Evolutionary conservation across 2,797 vertebrate species (phyloP).

Genomic region (Falco berigora): DNA sequence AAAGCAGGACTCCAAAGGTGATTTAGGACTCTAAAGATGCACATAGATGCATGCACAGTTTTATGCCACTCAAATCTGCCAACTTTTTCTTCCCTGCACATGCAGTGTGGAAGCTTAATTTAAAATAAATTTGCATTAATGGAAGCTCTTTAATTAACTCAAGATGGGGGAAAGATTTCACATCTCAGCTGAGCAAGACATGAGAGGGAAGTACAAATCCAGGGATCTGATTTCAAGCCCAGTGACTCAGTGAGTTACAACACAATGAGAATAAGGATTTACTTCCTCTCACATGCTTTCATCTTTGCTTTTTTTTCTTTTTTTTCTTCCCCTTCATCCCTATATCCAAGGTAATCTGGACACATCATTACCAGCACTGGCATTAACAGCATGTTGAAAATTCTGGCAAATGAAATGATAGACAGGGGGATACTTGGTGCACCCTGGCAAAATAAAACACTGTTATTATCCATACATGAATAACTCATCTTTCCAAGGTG

Average conservation of each 20-base stretch:
- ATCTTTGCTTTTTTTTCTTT: not conserved
- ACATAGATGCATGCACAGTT: not conserved
- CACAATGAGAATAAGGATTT: not conserved
- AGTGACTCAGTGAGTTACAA: not conserved
- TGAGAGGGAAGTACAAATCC: not conserved
- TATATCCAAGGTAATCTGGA: not conserved
- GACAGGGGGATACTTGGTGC: not conserved
- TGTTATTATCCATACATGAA: not conserved
- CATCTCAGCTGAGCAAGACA: not conserved
- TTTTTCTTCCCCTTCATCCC: not conserved
- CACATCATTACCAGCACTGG: not conserved
- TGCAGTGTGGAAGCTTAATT: not conserved
- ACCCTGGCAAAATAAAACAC: not conserved
- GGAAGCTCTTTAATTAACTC: not conserved
- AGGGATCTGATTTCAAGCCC: not conserved
- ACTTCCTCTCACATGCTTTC: not conserved
- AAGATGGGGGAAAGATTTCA: not conserved
- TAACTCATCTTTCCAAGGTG: not conserved
- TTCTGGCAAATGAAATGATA: not conserved
- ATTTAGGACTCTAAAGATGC: not conserved
- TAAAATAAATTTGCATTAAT: not conserved
- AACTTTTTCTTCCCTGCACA: not conserved
- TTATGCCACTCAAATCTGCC: not conserved
- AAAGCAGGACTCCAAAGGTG: not conserved
- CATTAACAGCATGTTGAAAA: not conserved